phyloP scores from a whole-genome alignment of 2,797 vertebrate species.

The Heliangelus exortis region DNA sequence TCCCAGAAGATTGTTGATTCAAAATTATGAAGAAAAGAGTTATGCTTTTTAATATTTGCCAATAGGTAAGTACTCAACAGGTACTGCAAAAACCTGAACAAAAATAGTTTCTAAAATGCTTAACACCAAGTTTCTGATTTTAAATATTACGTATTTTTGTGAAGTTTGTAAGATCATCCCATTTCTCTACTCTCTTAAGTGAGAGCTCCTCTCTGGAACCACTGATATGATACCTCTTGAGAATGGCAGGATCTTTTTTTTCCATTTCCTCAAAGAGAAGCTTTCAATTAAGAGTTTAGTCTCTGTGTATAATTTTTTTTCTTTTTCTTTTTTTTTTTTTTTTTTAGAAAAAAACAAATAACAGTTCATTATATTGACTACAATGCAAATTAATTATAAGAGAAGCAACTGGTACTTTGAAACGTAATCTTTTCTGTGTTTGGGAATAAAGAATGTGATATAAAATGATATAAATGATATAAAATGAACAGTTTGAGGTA shows the following conservation, averaged over 20 bases:
- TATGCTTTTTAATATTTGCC: background rate
- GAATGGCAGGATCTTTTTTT: background rate
- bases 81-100: background rate
- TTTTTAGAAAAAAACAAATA: background rate
- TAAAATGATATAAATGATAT: background rate
- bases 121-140: background rate
- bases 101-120: background rate
- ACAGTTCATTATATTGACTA: background rate
- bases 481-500: background rate
- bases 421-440: background rate
- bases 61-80: background rate
- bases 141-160: background rate
- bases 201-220: background rate
- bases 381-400: background rate
- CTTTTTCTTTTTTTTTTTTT: too few species aligned
- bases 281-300: background rate
- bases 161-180: background rate
- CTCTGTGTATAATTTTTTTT: fast-evolving
- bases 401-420: background rate
- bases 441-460: background rate
- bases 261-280: background rate
- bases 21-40: background rate
- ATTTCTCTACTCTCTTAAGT: background rate
- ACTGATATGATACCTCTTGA: background rate
- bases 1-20: background rate